Evolutionary conservation across 1,140 invertebrate species (phyloP).

Genomic region (Hirudo medicinalis): DNA sequence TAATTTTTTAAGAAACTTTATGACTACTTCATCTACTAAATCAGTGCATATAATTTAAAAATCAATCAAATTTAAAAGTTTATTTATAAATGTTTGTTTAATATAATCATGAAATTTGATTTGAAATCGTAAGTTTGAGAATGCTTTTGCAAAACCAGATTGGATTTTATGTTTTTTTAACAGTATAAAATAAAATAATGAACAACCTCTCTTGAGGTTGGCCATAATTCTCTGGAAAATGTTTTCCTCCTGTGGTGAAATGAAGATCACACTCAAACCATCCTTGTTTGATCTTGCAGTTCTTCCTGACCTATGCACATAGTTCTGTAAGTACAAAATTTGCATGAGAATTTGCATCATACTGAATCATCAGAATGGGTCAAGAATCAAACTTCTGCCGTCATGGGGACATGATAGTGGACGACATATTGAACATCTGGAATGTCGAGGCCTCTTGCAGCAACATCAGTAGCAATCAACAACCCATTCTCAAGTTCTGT

Average conservation of each 20-base stretch:
- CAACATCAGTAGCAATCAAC: conserved; percentile 92
- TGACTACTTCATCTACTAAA: no score
- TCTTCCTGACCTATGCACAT: conserved; percentile 87
- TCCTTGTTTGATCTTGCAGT: conserved; percentile 76
- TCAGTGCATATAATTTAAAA: no score
- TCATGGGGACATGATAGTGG: conserved; percentile 91
- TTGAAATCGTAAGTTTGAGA: no score
- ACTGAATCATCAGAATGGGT: conserved; percentile 1
- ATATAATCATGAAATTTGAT: no score
- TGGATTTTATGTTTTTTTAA: no score
- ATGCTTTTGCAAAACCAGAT: no score
- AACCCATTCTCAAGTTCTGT: conserved; percentile 46
- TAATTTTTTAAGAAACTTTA: no score
- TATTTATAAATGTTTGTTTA: no score
- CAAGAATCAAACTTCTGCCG: conserved; percentile 57
- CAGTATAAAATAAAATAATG: not conserved
- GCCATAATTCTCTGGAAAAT: conserved; percentile 67
- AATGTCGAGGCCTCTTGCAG: conserved; percentile 89
- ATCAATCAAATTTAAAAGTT: no score
- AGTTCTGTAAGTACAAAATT: conserved; percentile 42
- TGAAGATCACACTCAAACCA: conserved; percentile 78
- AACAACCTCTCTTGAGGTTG: conserved; percentile 62
- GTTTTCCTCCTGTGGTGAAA: conserved; percentile 70
- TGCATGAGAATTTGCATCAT: not conserved
- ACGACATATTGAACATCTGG: conserved; percentile 83